Evolutionary conservation across 2,888 invertebrate species (phyloP), one percentile per base, ranked within the genome.

Genomic region (Acleris literana): DNA sequence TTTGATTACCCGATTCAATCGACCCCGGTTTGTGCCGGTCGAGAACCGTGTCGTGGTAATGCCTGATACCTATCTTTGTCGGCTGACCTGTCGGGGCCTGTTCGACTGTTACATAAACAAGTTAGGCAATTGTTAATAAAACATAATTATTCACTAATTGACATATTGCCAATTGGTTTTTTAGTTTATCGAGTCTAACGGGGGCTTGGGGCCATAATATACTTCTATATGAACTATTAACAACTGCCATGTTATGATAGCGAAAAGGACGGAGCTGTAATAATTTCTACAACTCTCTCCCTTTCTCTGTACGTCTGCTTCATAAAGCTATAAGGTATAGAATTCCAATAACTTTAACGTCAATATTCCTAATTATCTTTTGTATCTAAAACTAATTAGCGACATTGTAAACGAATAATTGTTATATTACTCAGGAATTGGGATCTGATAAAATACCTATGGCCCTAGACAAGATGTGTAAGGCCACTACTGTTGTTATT

Each of bases 1-100:
- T 89, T 89, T 91, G 92, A 91, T 92, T 91, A 86, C 84, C 86
- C 84, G 90, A 88, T 90, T 90, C 85, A 87, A 85, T 88, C 85
- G 84, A 80, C 84, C 82, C 85, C 80, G 84, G 84, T 84, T 83
- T 57, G 57, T 11, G 17, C 11, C 43, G 17, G 46, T 11, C 54
- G 44, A 44, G 76, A 78, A 76, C 78, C 81, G 77, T 84, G 84
- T 85, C 82, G 81, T 80, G 16, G 86, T 87, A 86, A 89, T 85
- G 86, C 83, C 77, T 79, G 89, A 90, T 89, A 87, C 85, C 82
- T 86, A 90, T 90, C 90, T 90, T 82, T 83, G 85, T 86, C 84
- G 84, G 85, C 73, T 78, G 76, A 76, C 74, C 82, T 84, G 86
- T 88, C 87, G 83, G 85, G 74, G 77, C 75, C 81, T 84, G 82